phyloP scores from a whole-genome alignment of 2,113 vertebrate genomes.

The Nothocercus nigrocapillus region DNA sequence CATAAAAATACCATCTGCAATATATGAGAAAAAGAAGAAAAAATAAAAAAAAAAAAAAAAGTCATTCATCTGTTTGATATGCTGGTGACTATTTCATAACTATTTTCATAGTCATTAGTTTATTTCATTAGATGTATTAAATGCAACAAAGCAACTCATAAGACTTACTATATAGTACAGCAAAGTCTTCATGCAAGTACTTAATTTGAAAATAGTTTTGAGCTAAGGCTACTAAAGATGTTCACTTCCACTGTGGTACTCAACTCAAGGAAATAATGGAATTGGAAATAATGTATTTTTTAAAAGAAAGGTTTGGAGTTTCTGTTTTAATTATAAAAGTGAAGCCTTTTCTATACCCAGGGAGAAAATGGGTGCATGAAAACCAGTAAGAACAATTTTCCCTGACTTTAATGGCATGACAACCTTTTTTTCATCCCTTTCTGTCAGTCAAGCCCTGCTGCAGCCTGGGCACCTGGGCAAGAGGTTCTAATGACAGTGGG shows the following conservation, averaged over 20 bases:
- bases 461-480: neutral
- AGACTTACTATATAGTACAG: neutral
- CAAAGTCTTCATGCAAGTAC: neutral
- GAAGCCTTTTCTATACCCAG: neutral
- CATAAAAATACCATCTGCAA: neutral
- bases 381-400: neutral
- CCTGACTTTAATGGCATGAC: neutral
- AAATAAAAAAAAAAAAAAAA: neutral
- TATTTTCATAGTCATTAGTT: neutral
- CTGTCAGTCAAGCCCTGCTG: neutral
- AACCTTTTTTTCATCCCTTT: too few species aligned
- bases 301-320: neutral
- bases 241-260: neutral
- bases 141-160: neutral
- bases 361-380: neutral
- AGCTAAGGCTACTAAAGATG: neutral
- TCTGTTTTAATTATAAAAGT: neutral
- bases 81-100: neutral
- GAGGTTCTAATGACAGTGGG: neutral
- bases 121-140: neutral
- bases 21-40: neutral
- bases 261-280: neutral
- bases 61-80: neutral
- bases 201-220: neutral
- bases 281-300: neutral